Percentiles rank a stretch among this genome's conserved stretches.
Evolutionary conservation across 2,888 invertebrate genomes (phyloP).

Genomic region (Pristionchus mayeri): DNA sequence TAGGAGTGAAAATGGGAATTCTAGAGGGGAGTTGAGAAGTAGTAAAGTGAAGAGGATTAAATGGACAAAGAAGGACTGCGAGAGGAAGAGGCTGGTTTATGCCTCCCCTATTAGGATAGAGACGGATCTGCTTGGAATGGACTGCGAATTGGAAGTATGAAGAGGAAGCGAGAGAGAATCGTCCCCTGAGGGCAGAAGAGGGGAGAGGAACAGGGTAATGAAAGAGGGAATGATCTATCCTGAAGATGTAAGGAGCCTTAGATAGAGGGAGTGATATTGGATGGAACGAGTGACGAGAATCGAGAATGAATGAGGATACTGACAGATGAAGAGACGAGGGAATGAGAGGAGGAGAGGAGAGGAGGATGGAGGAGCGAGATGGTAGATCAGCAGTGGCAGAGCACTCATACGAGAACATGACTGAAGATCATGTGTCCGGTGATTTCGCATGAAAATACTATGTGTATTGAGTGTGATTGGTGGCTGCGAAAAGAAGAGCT

Average conservation of each 20-base stretch:
- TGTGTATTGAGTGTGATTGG: no score
- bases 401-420: no score
- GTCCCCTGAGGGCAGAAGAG: background rate
- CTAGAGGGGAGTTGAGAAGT: constrained; percentile 22
- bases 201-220: background rate
- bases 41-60: constrained; percentile 44
- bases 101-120: background rate
- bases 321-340: constrained; percentile 34
- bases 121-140: constrained; percentile 12
- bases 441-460: no score
- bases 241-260: background rate
- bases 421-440: no score
- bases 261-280: constrained; percentile 26
- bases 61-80: constrained; percentile 36
- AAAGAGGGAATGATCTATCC: constrained; percentile 33
- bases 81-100: constrained; percentile 27
- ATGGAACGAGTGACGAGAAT: constrained; percentile 32
- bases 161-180: constrained; percentile 17
- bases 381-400: no score
- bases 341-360: background rate
- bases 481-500: no score
- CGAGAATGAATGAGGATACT: constrained; percentile 36
- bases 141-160: background rate
- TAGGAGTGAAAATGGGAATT: constrained; percentile 1
- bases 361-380: background rate